Percentiles rank a stretch among this genome's conserved stretches.
phyloP scores from a whole-genome alignment of 2,888 invertebrate species.

The Atherix ibis region DNA sequence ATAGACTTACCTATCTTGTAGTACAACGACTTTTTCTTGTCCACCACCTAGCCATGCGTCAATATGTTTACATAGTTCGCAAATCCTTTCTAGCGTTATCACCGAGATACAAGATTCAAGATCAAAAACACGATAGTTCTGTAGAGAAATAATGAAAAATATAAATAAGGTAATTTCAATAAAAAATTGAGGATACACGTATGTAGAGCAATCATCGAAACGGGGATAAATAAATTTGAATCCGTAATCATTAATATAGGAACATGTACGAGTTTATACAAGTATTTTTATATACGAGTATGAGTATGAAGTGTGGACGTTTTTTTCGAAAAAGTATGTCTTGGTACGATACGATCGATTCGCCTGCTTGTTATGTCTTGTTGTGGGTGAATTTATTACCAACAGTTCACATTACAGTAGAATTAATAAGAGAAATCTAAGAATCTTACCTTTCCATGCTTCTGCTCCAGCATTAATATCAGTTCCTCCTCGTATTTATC shows the following conservation, averaged over 20 bases:
- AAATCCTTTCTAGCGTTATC: slow-evolving; percentile 66
- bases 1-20: slow-evolving; percentile 62
- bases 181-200: too few species aligned
- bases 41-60: slow-evolving; percentile 81
- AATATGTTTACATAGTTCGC: slow-evolving; percentile 83
- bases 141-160: slow-evolving; percentile 7
- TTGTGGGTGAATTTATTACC: too few species aligned
- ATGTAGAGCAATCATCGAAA: too few species aligned
- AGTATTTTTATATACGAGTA: neutral
- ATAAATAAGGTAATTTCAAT: too few species aligned
- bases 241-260: too few species aligned
- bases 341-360: too few species aligned
- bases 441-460: slow-evolving; percentile 18
- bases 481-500: slow-evolving; percentile 19
- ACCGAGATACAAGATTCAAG: slow-evolving; percentile 19
- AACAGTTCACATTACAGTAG: too few species aligned
- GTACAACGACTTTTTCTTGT: slow-evolving; percentile 69
- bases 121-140: slow-evolving; percentile 20
- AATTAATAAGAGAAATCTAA: neutral
- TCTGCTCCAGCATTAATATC: slow-evolving; percentile 19
- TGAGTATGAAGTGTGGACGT: too few species aligned
- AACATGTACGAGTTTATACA: too few species aligned
- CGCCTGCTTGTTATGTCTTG: too few species aligned
- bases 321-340: too few species aligned
- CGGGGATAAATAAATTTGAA: too few species aligned